Evolutionary conservation across 1,140 invertebrate species (phyloP).

Genomic region (Drosophila bocki): DNA sequence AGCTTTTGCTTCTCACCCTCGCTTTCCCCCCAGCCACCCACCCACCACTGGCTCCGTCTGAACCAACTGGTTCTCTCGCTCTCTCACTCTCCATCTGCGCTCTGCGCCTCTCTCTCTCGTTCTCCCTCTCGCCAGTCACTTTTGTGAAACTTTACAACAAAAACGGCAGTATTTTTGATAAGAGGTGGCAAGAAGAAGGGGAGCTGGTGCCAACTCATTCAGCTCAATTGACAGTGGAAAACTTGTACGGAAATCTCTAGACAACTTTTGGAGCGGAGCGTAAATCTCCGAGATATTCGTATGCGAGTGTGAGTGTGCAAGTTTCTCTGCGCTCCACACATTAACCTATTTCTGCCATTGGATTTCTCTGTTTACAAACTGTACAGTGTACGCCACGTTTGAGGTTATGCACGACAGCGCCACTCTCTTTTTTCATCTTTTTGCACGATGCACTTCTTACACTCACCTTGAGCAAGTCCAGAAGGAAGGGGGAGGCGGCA

Average conservation of each 20-base stretch:
- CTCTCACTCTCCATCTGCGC: slow-evolving; percentile 35
- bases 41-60: not conserved
- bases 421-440: slow-evolving; percentile 11
- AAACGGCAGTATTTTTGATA: slow-evolving; percentile 58
- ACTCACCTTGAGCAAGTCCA: slow-evolving; percentile 88
- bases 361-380: slow-evolving; percentile 83
- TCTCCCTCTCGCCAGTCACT: slow-evolving; percentile 30
- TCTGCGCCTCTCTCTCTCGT: slow-evolving; percentile 38
- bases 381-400: slow-evolving; percentile 78
- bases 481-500: slow-evolving; percentile 88
- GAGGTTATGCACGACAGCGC: slow-evolving; percentile 28
- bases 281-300: slow-evolving; percentile 46
- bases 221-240: slow-evolving; percentile 80
- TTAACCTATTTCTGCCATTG: slow-evolving; percentile 70
- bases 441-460: not conserved
- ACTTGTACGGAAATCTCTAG: slow-evolving; percentile 76
- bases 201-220: slow-evolving; percentile 67
- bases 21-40: not conserved
- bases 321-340: slow-evolving; percentile 54
- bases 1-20: slow-evolving; percentile 49
- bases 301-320: slow-evolving; percentile 8
- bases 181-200: slow-evolving; percentile 13
- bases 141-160: slow-evolving; percentile 34
- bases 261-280: slow-evolving; percentile 65
- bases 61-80: slow-evolving; percentile 55